Conservation (phyloP, 2,797 vertebrate species). For the Phrynocephalus guinanensis region DNA sequence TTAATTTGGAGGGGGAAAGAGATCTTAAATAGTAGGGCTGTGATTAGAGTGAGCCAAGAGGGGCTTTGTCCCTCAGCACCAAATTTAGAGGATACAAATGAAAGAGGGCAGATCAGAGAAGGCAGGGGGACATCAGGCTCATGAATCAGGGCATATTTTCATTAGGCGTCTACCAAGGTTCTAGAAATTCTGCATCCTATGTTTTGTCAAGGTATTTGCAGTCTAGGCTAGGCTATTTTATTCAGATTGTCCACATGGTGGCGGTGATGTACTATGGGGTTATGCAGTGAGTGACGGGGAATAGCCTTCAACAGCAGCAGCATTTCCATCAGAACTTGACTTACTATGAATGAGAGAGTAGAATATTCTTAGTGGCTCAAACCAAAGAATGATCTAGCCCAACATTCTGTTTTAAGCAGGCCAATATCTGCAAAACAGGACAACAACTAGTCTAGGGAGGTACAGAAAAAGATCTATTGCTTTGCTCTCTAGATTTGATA, state of each 20-base stretch:
- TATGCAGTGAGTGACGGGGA: neutral
- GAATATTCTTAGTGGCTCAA: neutral
- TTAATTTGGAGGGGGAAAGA: too few species aligned
- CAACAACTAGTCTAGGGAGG: neutral
- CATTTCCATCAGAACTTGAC: neutral
- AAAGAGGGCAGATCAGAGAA: too few species aligned
- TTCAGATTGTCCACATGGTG: constrained; percentile 12
- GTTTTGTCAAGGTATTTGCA: neutral
- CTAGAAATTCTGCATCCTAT: neutral
- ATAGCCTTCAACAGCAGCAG: constrained; percentile 9
- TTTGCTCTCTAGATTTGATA: neutral
- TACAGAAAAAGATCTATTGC: neutral
- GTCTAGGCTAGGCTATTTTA: neutral
- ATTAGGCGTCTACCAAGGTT: neutral
- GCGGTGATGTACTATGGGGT: constrained; percentile 19
- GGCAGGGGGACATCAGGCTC: neutral
- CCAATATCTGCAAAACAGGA: neutral
- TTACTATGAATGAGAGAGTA: neutral
- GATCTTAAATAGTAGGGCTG: too few species aligned
- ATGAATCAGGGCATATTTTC: too few species aligned
- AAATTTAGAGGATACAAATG: too few species aligned
- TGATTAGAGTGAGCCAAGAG: too few species aligned
- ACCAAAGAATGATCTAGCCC: neutral
- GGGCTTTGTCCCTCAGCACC: too few species aligned
- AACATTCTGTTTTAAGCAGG: neutral